Evolutionary conservation across 2,888 invertebrate species (phyloP).

Genomic region (Julus scanicus): DNA sequence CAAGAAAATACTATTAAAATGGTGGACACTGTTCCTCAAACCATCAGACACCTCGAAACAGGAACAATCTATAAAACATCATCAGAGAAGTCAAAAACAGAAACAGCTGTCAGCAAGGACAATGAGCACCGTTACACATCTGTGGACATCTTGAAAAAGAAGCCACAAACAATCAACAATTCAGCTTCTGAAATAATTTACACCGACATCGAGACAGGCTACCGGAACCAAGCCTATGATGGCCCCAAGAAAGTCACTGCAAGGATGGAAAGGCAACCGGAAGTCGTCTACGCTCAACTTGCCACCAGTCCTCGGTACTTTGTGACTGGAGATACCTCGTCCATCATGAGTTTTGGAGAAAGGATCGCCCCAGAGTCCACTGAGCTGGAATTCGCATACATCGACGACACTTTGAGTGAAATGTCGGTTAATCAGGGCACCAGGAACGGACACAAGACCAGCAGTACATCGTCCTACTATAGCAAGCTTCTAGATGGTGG

Average conservation of each 20-base stretch:
- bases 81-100: neutral
- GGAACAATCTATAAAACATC: neutral
- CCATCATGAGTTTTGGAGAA: neutral
- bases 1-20: neutral
- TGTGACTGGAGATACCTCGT: neutral
- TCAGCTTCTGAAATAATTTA: neutral
- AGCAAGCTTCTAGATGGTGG: neutral
- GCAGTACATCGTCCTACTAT: neutral
- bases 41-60: neutral
- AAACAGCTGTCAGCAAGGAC: neutral
- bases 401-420: neutral
- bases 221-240: neutral
- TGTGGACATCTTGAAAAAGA: neutral
- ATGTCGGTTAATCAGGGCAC: neutral
- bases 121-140: neutral
- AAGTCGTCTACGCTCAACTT: neutral
- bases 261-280: neutral
- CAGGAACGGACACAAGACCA: neutral
- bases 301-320: neutral
- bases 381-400: neutral
- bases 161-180: neutral
- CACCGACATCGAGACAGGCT: neutral
- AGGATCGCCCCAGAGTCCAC: neutral
- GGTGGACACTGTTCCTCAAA: too few relatives aligned
- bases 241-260: neutral